Conservation (phyloP, 2,888 invertebrate genomes). For the Netelia fuscicornis region DNA sequence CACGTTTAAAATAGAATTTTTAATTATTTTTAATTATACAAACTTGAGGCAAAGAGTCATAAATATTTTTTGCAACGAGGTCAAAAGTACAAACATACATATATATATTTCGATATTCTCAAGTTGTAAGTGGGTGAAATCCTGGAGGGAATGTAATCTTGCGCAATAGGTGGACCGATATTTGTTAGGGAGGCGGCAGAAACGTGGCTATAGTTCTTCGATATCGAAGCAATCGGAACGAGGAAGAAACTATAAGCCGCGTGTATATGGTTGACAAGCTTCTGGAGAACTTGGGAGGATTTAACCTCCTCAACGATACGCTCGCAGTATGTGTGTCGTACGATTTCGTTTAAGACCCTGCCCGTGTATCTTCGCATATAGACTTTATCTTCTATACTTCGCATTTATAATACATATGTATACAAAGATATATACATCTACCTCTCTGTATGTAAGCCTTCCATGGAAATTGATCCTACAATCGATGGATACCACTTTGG, state of each 20-base stretch:
- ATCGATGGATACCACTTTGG: constrained; percentile 41
- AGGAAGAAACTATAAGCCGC: neutral
- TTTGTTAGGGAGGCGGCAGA: no score
- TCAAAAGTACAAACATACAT: no score
- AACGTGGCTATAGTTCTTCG: no score
- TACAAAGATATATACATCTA: neutral
- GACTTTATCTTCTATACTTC: neutral
- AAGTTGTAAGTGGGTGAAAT: no score
- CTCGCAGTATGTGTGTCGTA: neutral
- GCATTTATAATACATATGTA: neutral
- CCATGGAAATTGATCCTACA: constrained; percentile 31
- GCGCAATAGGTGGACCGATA: no score
- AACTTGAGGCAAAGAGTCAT: no score
- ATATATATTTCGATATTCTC: no score
- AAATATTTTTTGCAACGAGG: no score
- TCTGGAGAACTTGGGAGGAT: constrained; percentile 15
- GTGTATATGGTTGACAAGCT: constrained; percentile 34
- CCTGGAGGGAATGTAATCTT: no score
- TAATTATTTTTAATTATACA: neutral
- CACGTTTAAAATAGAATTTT: neutral
- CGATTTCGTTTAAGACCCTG: constrained; percentile 8
- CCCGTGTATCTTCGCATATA: neutral
- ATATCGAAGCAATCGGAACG: neutral
- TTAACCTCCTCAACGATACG: constrained; percentile 42
- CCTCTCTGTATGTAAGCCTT: constrained; percentile 20